Conservation (phyloP, 1,140 invertebrate species). For the Linepithema humile region DNA sequence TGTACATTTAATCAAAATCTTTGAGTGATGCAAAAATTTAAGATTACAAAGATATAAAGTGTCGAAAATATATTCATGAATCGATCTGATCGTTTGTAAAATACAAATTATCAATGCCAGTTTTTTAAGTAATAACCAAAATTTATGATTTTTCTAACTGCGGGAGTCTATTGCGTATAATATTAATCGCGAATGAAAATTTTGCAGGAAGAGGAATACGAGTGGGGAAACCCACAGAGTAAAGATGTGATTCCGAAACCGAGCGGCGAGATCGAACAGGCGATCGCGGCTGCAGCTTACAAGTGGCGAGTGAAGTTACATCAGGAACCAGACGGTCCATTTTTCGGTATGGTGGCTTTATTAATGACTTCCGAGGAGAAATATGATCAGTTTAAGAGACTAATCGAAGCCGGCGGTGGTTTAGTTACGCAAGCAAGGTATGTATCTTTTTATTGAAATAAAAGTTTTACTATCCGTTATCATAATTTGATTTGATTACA, state of each 20-base stretch:
- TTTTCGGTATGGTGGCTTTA: conserved; percentile 88
- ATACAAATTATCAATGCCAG: too few relatives aligned
- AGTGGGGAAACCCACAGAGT: conserved; percentile 90
- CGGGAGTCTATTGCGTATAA: too few relatives aligned
- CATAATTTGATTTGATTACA: conserved; percentile 48
- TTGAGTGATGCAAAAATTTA: too few relatives aligned
- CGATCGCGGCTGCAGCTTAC: conserved; percentile 86
- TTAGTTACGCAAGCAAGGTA: conserved; percentile 86
- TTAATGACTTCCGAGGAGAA: conserved; percentile 88
- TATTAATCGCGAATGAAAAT: neutral
- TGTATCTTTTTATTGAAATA: conserved; percentile 7
- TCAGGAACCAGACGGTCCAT: conserved; percentile 85
- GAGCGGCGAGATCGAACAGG: conserved; percentile 81
- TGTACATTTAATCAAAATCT: too few relatives aligned
- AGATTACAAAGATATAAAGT: too few relatives aligned
- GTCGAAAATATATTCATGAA: too few relatives aligned
- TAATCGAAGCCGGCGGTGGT: conserved; percentile 90
- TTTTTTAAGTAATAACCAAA: too few relatives aligned
- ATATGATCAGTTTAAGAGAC: conserved; percentile 87
- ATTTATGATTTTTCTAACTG: too few relatives aligned
- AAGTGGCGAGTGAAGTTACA: conserved; percentile 87
- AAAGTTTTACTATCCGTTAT: neutral
- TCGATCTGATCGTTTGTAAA: too few relatives aligned
- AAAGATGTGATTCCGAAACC: conserved; percentile 82
- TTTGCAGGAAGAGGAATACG: conserved; percentile 90